Conservation (phyloP, 2,888 invertebrate genomes). For the Caenorhabditis sp. region DNA sequence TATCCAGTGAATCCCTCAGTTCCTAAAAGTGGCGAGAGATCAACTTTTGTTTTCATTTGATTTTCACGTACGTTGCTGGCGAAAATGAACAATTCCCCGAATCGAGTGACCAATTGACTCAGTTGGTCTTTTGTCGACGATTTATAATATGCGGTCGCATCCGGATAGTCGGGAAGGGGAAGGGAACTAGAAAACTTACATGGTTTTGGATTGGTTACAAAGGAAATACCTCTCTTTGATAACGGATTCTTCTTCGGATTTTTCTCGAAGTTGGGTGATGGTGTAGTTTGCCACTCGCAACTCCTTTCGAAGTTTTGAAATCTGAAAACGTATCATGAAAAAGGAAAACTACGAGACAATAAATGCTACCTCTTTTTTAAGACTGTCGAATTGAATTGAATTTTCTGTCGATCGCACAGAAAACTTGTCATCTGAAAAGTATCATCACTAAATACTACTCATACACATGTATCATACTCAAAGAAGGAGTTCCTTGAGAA, state of each 20-base stretch:
- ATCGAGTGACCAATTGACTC: constrained; percentile 59
- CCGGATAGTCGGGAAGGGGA: constrained; percentile 75
- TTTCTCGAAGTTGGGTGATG: constrained; percentile 61
- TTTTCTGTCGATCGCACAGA: constrained; percentile 49
- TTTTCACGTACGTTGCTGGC: constrained; percentile 60
- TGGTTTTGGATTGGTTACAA: neutral
- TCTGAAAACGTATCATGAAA: no score
- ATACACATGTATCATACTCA: constrained; percentile 7
- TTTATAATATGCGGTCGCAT: constrained; percentile 75
- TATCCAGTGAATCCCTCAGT: constrained; percentile 87
- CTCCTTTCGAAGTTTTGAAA: constrained; percentile 65
- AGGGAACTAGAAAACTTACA: constrained; percentile 44
- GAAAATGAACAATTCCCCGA: constrained; percentile 66
- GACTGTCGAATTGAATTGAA: constrained; percentile 51
- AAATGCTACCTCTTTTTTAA: constrained; percentile 56
- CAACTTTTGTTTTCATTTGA: constrained; percentile 20
- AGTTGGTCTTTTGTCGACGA: constrained; percentile 69
- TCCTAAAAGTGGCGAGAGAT: constrained; percentile 51
- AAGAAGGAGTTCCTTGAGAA: constrained; percentile 57
- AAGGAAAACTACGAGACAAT: no score
- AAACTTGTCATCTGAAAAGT: constrained; percentile 56
- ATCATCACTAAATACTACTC: neutral
- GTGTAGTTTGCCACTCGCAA: constrained; percentile 63
- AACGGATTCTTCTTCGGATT: constrained; percentile 54
- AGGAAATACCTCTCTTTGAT: constrained; percentile 54